These are phyloP conservation scores for Eudasyphora cyanicolor DNA, from an alignment of 2,888 invertebrate genomes.

Conservation along the genomic window DNA sequence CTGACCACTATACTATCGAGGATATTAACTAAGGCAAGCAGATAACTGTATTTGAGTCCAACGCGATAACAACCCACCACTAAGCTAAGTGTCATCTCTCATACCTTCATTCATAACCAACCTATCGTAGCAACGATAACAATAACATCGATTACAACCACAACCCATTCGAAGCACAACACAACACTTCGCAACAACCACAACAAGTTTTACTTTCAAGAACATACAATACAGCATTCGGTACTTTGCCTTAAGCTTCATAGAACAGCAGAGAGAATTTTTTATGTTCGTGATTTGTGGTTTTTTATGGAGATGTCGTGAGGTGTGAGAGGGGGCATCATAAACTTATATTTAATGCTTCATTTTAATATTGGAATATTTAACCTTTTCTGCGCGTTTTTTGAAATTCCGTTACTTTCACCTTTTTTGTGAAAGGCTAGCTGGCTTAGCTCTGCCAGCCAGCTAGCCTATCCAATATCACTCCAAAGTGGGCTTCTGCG, in stretches of 20 bases:
- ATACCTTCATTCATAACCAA: too few relatives aligned
- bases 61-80: conserved; percentile 51
- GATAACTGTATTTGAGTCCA: conserved; percentile 27
- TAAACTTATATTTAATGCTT: conserved; percentile 9
- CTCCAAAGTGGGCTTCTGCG: conserved; percentile 42
- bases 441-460: neutral
- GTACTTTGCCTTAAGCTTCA: neutral
- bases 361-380: conserved; percentile 7
- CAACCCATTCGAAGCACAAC: neutral
- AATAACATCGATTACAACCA: neutral
- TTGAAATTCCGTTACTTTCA: conserved; percentile 54
- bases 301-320: neutral
- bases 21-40: conserved; percentile 57
- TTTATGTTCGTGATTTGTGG: neutral
- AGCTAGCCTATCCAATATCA: too few relatives aligned
- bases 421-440: conserved; percentile 32
- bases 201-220: neutral
- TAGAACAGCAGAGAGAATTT: neutral
- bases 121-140: neutral
- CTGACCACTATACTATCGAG: conserved; percentile 78
- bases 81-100: too few relatives aligned
- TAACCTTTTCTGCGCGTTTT: conserved; percentile 40
- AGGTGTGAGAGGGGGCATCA: neutral
- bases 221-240: neutral
- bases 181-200: neutral